phyloP scores from a whole-genome alignment of 2,888 invertebrate species.

The Crossocerus cetratus region DNA sequence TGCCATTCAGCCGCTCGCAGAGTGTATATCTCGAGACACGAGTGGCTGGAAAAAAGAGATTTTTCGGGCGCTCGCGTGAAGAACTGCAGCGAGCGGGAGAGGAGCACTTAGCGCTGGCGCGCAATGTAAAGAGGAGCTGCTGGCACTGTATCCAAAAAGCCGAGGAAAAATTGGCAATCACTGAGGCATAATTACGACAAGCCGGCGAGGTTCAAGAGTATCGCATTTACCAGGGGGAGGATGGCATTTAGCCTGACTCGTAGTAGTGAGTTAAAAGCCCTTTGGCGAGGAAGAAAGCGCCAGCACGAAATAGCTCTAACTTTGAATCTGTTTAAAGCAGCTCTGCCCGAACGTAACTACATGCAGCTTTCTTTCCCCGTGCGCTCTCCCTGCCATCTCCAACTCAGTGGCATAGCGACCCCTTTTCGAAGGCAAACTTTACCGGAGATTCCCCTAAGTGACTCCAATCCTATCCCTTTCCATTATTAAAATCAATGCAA shows the following conservation, averaged over 20 bases:
- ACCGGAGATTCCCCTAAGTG: not conserved
- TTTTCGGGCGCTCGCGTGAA: not conserved
- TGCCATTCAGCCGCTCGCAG: too few relatives aligned
- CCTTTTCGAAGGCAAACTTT: too few relatives aligned
- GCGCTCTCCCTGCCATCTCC: not conserved
- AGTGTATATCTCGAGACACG: not conserved
- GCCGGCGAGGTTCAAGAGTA: not conserved
- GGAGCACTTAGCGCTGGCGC: not conserved
- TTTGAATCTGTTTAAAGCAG: conserved; percentile 5
- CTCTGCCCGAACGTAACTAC: conserved; percentile 6
- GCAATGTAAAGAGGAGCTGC: not conserved
- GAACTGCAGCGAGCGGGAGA: not conserved
- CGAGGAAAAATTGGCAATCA: conserved; percentile 7
- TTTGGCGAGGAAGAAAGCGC: not conserved
- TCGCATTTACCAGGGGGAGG: conserved; percentile 5
- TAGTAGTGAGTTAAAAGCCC: not conserved
- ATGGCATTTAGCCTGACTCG: conserved; percentile 7
- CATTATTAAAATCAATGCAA: not conserved
- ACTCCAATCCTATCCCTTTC: not conserved
- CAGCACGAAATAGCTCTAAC: conserved; percentile 1
- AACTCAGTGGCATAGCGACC: too few relatives aligned
- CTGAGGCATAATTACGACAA: not conserved
- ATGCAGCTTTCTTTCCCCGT: not conserved
- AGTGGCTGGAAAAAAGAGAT: not conserved
- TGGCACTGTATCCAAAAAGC: conserved; percentile 1